Evolutionary conservation across 2,888 invertebrate genomes (phyloP), one percentile per base, ranked within the genome.

Genomic region (Eubasilissa splendida): DNA sequence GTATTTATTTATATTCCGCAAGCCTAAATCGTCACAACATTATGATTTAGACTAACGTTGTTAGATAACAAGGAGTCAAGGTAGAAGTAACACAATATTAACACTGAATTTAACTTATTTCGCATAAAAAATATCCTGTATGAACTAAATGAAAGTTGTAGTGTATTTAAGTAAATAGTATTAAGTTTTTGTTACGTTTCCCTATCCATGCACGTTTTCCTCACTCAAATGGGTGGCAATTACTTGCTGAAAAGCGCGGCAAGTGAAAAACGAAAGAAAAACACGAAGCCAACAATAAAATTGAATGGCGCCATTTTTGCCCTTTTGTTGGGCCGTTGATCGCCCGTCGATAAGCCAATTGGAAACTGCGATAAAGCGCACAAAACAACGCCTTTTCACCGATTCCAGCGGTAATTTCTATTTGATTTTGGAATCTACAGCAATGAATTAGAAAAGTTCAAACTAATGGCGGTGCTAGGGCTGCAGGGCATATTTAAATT

Each of bases 221-320:
- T 83, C 83, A 83, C 63, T 81, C 70, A 71, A 83, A 83, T 77
- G 65, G 83, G 75, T 77, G 77, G 73, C 83, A 80, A 83, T 83
- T 80, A 81, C 81, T 63, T 2, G 42, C 42, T 42, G 60, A 80
- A 81, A 80, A 80, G 76, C 76, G 80, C 79, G 80, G 65, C 77
- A 42, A 81, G 75, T 76, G 71, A 78, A 77, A 80, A 78, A 79
- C 56, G 66, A 66, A 79, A 79, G 70, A 74, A 76, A 81, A 80
- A 77, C 77, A 70, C 73, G 60, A 54, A 59, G 12, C 71, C 54
- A 60, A 76, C 76, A 77, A 80, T 80, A 83, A 82, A 73, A 83
- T 65, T 63, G 80, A 76, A 80, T 76, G 54, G 76, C 42, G 74
- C 33, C 79, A 65, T 73, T 83, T 83, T 81, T 77, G 63, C 63